Conservation (phyloP, 2,888 invertebrate species). For the Bellardia pandia region DNA sequence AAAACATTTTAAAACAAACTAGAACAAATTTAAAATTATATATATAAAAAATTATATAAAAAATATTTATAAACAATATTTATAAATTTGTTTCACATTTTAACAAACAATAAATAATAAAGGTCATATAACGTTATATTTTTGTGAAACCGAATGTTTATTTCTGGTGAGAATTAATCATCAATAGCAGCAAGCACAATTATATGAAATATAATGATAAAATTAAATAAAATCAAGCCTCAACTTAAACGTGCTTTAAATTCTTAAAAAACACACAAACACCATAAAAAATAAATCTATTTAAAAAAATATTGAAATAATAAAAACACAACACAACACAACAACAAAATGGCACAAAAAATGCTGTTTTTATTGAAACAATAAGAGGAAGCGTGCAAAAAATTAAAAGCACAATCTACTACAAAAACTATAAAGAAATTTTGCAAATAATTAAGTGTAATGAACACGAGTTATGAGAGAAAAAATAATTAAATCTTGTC, state of each 20-base stretch:
- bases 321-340: conserved; percentile 8
- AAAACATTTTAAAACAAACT: conserved; percentile 9
- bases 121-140: conserved; percentile 70
- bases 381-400: conserved; percentile 60
- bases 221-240: conserved; percentile 49
- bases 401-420: conserved; percentile 10
- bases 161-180: conserved; percentile 63
- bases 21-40: conserved; percentile 25
- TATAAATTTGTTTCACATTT: conserved; percentile 45
- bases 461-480: conserved; percentile 12
- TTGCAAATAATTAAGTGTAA: conserved; percentile 3
- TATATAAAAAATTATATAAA: neutral
- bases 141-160: conserved; percentile 16
- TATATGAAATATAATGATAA: neutral
- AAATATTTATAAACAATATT: conserved; percentile 30
- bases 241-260: conserved; percentile 49
- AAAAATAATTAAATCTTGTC: conserved; percentile 53
- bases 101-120: conserved; percentile 59
- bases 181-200: conserved; percentile 33
- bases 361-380: conserved; percentile 65
- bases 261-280: conserved; percentile 34
- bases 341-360: conserved; percentile 45
- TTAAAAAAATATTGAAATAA: conserved; percentile 6
- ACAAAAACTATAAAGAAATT: conserved; percentile 29
- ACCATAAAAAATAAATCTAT: conserved; percentile 44